Evolutionary conservation across 2,113 vertebrate genomes (phyloP).

Genomic region (Amphiprion percula): DNA sequence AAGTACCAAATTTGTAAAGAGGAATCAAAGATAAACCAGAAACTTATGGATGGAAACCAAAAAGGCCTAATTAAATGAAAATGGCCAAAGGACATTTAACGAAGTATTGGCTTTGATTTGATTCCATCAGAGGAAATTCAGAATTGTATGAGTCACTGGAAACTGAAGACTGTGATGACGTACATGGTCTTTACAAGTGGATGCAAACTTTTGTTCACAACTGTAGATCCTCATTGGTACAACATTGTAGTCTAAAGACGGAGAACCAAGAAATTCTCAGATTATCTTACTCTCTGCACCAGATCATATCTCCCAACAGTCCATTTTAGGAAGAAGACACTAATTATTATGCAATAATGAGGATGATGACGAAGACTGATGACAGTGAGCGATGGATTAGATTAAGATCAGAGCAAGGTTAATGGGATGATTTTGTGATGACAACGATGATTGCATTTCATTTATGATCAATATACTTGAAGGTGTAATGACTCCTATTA

Average conservation of each 20-base stretch:
- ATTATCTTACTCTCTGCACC: constrained; percentile 4
- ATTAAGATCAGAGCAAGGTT: not conserved
- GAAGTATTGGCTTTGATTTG: too few species aligned
- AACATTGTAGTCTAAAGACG: not conserved
- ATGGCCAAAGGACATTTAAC: too few species aligned
- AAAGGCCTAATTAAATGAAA: too few species aligned
- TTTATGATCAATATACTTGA: constrained; percentile 15
- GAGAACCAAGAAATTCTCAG: constrained; percentile 33
- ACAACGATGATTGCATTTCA: not conserved
- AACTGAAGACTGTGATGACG: too few species aligned
- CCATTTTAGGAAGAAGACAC: constrained; percentile 24
- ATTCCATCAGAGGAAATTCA: too few species aligned
- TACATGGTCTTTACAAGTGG: too few species aligned
- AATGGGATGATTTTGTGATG: constrained; percentile 25
- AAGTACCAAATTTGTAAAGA: too few species aligned
- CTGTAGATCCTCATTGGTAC: not conserved
- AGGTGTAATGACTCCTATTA: constrained; percentile 12
- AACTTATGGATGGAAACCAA: too few species aligned
- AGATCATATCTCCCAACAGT: constrained; percentile 14
- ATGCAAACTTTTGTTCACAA: too few species aligned
- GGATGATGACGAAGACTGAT: constrained; percentile 16
- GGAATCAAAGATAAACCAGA: too few species aligned
- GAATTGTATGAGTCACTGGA: too few species aligned
- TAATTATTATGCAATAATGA: constrained; percentile 33
- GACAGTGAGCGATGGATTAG: constrained; percentile 1